Evolutionary conservation across 1,140 invertebrate species (phyloP), one percentile per base, ranked within the genome.

Genomic region (Pygmarrhopalites habei): DNA sequence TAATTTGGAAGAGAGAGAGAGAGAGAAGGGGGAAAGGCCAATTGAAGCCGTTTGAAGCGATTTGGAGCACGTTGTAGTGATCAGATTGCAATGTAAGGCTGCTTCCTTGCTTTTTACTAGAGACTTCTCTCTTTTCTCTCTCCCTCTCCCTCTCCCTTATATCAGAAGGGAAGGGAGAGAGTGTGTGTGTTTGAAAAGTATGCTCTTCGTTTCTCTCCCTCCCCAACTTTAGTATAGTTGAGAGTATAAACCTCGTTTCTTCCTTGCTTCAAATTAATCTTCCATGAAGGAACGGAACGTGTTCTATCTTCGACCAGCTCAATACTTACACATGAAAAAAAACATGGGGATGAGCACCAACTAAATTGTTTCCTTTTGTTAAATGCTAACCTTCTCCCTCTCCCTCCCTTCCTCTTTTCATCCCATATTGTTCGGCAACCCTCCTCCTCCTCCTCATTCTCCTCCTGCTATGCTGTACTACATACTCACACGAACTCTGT

Each of bases 211-310:
- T n/a, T n/a, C n/a, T n/a, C n/a, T n/a, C n/a, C n/a, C n/a, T n/a
- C n/a, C n/a, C n/a, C n/a, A n/a, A n/a, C n/a, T n/a, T n/a, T n/a
- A n/a, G n/a, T n/a, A n/a, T n/a, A n/a, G n/a, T n/a, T n/a, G n/a
- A n/a, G n/a, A n/a, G n/a, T n/a, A n/a, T n/a, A n/a, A n/a, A n/a
- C n/a, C n/a, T n/a, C n/a, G n/a, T n/a, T n/a, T n/a, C n/a, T 58
- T 64, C 44, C 44, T 29, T 58, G 62, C 35, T 39, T 64, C 62
- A 64, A 64, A 64, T 64, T 64, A 64, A 64, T 64, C 62, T 64
- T 64, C 25, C 35, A 32, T 57, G 55, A 44, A 58, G 39, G 49
- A 44, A 63, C 30, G 55, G 30, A 51, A 64, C 62, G 62, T 64
- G 62, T 58, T 64, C 58, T 64, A 64, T 64, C 28, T 47, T 64